A percentile compares a stretch with the other conserved stretches of the same genome.
phyloP scores from a whole-genome alignment of 2,797 vertebrate species.

The Linurgus olivaceus region DNA sequence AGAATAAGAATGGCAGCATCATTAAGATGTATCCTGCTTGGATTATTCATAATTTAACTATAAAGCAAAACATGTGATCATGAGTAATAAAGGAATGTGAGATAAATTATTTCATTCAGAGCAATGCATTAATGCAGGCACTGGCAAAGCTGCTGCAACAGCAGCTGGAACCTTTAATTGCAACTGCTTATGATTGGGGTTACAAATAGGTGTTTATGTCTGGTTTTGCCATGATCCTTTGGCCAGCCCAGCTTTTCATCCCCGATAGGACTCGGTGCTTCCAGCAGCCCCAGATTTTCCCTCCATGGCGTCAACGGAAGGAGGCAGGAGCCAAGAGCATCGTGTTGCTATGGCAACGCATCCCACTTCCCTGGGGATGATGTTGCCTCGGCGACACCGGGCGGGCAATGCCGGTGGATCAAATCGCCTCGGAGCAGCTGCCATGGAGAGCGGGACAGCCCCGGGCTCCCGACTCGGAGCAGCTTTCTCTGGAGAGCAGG shows the following conservation, averaged over 20 bases:
- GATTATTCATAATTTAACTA: slow-evolving; percentile 43
- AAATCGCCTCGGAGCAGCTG: not conserved
- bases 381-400: slow-evolving; percentile 48
- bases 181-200: not conserved
- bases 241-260: not conserved
- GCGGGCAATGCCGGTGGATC: not conserved
- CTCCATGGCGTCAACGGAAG: not conserved
- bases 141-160: not conserved
- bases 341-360: slow-evolving; percentile 10
- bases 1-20: slow-evolving; percentile 7
- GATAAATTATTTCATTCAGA: slow-evolving; percentile 39
- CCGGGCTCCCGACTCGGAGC: too few species aligned
- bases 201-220: not conserved
- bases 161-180: not conserved
- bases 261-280: not conserved
- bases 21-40: slow-evolving; percentile 4
- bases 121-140: not conserved
- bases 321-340: slow-evolving; percentile 26
- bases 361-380: not conserved
- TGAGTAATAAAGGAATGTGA: slow-evolving; percentile 40
- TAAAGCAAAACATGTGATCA: slow-evolving; percentile 38
- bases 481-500: not conserved
- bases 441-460: not conserved
- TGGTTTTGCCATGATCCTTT: not conserved
- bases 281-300: not conserved